phyloP scores from a whole-genome alignment of 2,888 invertebrate genomes.

The Aplocera efformata region DNA sequence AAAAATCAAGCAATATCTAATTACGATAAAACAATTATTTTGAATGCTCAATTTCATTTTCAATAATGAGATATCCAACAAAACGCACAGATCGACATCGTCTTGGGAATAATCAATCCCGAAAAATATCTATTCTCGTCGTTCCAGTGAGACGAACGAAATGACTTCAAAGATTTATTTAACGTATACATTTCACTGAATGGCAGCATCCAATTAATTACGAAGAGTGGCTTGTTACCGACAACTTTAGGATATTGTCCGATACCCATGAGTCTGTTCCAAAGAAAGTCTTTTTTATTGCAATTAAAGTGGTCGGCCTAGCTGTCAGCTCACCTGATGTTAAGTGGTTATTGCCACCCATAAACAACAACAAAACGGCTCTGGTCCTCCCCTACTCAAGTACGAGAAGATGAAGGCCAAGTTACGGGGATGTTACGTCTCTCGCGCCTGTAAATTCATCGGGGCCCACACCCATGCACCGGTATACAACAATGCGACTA shows the following conservation, averaged over 20 bases:
- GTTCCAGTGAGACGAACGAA: constrained; percentile 49
- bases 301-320: too few species aligned
- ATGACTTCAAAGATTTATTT: constrained; percentile 50
- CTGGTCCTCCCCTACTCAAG: too few species aligned
- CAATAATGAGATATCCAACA: constrained; percentile 37
- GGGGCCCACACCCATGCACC: too few species aligned
- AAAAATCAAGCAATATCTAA: too few species aligned
- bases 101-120: constrained; percentile 56
- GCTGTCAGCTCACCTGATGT: too few species aligned
- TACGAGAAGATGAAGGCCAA: too few species aligned
- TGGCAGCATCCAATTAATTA: constrained; percentile 46
- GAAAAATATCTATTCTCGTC: constrained; percentile 52
- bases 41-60: constrained; percentile 33
- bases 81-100: constrained; percentile 45
- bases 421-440: too few species aligned
- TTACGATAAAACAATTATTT: constrained; percentile 18
- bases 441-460: too few species aligned
- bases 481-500: too few species aligned
- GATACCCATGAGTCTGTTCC: constrained; percentile 56
- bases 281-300: constrained; percentile 26
- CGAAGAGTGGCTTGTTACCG: constrained; percentile 56
- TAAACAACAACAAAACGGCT: too few species aligned
- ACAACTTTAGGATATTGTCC: constrained; percentile 52
- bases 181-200: constrained; percentile 41
- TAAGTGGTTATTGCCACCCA: too few species aligned